Base-by-base conservation (phyloP, 2,797 vertebrate genomes). In the Galagoides demidoff region DNA sequence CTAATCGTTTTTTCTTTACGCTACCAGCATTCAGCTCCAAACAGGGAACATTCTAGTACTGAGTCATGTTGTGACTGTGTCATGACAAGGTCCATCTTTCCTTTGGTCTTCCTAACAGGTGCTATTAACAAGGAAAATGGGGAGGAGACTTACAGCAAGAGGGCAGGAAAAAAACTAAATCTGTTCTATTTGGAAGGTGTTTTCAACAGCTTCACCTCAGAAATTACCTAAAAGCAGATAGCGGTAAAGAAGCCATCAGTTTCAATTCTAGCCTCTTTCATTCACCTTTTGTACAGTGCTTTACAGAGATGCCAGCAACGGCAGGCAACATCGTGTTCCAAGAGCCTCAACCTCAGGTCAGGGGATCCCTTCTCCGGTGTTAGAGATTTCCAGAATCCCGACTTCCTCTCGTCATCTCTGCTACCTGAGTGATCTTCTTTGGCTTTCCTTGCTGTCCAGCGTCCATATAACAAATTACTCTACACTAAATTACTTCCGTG, bases 221-320 rank as follows among this genome's bases (percentile, higher is more conserved):
- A 78, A 79, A 45, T 74, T 31, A 73, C 16, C 23, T 43, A 81
- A 16, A 45, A 27, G 17, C 45, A 63, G n/a, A 27, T 0, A 83
- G 45, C 5, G 19, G 29, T 29, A 57, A 20, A 52, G 29, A 8
- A 66, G 1, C 34, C 39, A 2, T 34, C 39, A 9, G 5, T 49
- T 61, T 37, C 23, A 20, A 9, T 43, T 68, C 25, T n/a, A 90
- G 22, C 11, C 66, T 57, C 52, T 77, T 63, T 45, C 0, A 34
- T 45, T 43, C 9, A 31, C 3, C 16, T 7, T 1, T 66, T 8
- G 29, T 11, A 4, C 0, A 1, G 3, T 59, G 3, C 22, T 34
- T 84, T n/a, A 9, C 3, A 66, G 43, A n/a, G 14, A 7, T 7
- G 8, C 29, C 70, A 23, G 2, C 25, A 10, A 27, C 5, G 63